Evolutionary conservation across 2,113 vertebrate genomes (phyloP).

Genomic region (Mustelus asterias): DNA sequence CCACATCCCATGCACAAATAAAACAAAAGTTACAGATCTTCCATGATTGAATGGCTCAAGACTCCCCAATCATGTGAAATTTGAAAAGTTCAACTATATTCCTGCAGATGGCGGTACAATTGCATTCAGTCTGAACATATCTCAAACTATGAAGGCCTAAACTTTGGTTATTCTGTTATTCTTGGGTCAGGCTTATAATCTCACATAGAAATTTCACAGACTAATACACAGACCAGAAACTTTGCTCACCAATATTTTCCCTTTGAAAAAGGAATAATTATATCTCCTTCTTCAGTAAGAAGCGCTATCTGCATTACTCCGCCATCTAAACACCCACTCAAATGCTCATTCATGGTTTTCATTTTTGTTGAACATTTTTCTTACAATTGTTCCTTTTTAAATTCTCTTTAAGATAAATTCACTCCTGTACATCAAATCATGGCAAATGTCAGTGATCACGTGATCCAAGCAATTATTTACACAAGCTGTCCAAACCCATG

Average conservation of each 20-base stretch:
- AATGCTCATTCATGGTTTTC: neutral
- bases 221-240: neutral
- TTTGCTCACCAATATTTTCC: neutral
- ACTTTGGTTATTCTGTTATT: neutral
- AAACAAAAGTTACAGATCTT: too few relatives aligned
- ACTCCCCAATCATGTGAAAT: too few relatives aligned
- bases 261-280: neutral
- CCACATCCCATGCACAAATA: too few relatives aligned
- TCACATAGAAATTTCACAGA: neutral
- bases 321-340: neutral
- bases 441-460: neutral
- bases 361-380: neutral
- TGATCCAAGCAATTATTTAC: neutral
- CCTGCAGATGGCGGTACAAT: neutral
- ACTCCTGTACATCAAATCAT: neutral
- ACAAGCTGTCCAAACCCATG: neutral
- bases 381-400: neutral
- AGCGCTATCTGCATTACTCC: neutral
- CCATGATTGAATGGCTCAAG: too few relatives aligned
- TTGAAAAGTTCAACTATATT: neutral
- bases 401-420: neutral
- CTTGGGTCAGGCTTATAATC: neutral
- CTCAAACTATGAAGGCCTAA: neutral
- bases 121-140: neutral
- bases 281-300: neutral